Evolutionary conservation across 2,113 vertebrate genomes (phyloP).

Genomic region (Amia ocellicauda): DNA sequence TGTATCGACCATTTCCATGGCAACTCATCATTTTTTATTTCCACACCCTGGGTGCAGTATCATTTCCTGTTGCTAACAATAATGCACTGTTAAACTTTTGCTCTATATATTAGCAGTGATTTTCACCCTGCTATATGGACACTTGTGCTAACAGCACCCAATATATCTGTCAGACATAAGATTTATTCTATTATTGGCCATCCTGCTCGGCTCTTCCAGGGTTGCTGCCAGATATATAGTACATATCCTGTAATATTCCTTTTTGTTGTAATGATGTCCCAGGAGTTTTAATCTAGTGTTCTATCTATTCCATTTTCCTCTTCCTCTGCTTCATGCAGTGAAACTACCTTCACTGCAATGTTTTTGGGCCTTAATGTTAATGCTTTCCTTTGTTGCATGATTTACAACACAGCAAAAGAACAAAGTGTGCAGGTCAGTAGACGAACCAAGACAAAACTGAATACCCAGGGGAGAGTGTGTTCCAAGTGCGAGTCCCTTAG

Average conservation of each 20-base stretch:
- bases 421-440: not conserved
- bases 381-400: not conserved
- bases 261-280: constrained; percentile 8
- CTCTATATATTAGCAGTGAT: not conserved
- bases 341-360: not conserved
- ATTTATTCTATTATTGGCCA: constrained; percentile 2
- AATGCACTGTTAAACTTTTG: not conserved
- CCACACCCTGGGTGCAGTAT: not conserved
- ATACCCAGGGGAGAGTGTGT: no score
- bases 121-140: not conserved
- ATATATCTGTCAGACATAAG: constrained; percentile 4
- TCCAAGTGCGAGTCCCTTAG: no score
- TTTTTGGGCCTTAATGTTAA: not conserved
- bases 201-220: not conserved
- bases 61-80: not conserved
- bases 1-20: constrained; percentile 1
- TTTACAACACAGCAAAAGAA: not conserved
- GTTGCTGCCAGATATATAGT: not conserved
- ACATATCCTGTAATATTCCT: constrained; percentile 12
- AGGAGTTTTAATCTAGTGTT: not conserved
- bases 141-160: not conserved
- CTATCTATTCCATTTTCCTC: constrained; percentile 13
- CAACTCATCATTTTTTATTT: not conserved
- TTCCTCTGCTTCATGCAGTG: constrained; percentile 14
- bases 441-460: not conserved